phyloP scores from a whole-genome alignment of 1,140 invertebrate species.

The Nebria ingens region DNA sequence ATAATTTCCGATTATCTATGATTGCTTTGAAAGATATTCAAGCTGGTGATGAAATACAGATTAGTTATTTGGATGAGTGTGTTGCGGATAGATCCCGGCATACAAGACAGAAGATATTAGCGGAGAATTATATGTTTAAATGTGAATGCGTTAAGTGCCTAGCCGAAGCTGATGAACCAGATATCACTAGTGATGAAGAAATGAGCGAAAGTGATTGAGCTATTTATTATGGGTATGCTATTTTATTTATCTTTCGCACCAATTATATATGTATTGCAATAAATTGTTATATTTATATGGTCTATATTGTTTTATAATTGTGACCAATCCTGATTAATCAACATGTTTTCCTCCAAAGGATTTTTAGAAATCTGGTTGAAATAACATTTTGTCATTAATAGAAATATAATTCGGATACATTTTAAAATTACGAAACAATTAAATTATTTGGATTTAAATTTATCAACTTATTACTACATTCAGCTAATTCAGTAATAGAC shows the following conservation, averaged over 20 bases:
- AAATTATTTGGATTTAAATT: constrained; percentile 53
- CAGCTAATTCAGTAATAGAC: constrained; percentile 84
- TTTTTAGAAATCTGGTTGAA: background rate
- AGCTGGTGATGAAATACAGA: constrained; percentile 79
- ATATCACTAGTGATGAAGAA: constrained; percentile 65
- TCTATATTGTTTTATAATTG: too few species aligned
- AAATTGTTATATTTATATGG: too few species aligned
- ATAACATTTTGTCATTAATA: constrained; percentile 11
- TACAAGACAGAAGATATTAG: constrained; percentile 70
- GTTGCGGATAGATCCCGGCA: constrained; percentile 67
- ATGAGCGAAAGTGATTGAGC: constrained; percentile 29
- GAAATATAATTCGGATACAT: constrained; percentile 9
- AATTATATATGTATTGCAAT: too few species aligned
- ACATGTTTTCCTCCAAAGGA: too few species aligned
- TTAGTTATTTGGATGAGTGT: constrained; percentile 86
- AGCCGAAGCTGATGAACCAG: constrained; percentile 59
- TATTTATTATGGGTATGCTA: background rate
- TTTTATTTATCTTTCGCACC: too few species aligned
- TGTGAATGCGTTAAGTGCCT: constrained; percentile 76
- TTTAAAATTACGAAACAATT: constrained; percentile 16
- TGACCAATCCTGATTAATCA: too few species aligned
- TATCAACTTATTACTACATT: constrained; percentile 89
- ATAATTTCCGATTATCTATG: constrained; percentile 68
- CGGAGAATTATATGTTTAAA: constrained; percentile 77
- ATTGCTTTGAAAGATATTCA: constrained; percentile 65